Evolutionary conservation across 2,113 vertebrate genomes (phyloP).

Genomic region (Syrrhaptes paradoxus): DNA sequence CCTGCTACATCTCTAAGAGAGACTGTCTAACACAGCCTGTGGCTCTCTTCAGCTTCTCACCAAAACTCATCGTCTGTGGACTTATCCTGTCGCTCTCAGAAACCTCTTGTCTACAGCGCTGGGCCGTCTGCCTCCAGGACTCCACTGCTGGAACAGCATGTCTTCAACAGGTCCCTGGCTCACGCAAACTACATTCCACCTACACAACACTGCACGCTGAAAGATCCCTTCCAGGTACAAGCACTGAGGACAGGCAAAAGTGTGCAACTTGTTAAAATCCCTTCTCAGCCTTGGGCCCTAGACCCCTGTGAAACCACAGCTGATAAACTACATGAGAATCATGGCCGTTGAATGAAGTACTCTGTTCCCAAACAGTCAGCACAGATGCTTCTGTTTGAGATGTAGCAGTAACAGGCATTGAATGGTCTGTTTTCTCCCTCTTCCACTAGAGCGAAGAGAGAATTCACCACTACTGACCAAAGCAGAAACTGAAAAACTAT

Average conservation of each 20-base stretch:
- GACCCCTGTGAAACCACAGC: background rate
- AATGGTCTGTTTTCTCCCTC: background rate
- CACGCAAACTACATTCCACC: background rate
- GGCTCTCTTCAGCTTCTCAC: background rate
- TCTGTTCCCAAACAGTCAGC: background rate
- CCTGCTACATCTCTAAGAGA: background rate
- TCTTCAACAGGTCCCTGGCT: background rate
- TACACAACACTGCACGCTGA: background rate
- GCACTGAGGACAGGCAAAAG: background rate
- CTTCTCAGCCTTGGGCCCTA: background rate
- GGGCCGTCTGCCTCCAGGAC: background rate
- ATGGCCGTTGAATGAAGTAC: background rate
- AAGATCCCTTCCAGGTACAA: background rate
- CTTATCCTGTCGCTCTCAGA: background rate
- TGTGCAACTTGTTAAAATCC: background rate
- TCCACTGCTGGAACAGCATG: background rate
- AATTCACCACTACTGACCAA: background rate
- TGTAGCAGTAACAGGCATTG: background rate
- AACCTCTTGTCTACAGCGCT: background rate
- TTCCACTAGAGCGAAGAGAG: background rate
- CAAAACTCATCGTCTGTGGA: background rate
- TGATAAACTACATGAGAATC: background rate
- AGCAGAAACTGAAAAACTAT: background rate
- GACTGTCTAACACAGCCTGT: background rate
- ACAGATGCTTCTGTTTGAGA: background rate